phyloP scores from a whole-genome alignment of 2,113 vertebrate genomes.

The Sula dactylatra region DNA sequence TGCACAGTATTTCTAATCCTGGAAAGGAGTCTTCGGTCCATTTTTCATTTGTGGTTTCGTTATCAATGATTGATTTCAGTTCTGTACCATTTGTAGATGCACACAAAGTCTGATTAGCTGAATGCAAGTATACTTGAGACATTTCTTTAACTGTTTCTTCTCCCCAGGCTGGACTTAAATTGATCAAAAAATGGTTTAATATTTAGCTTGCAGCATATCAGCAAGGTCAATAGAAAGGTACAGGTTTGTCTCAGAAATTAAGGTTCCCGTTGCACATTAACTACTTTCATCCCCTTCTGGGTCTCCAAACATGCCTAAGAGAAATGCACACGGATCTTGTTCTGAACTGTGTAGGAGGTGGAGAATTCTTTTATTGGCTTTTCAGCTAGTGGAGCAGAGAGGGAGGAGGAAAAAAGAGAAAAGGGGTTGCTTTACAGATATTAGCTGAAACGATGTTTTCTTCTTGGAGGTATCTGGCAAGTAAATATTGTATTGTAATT shows the following conservation, averaged over 20 bases:
- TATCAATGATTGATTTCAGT: conserved; percentile 49
- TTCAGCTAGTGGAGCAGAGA: conserved; percentile 52
- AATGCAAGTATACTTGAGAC: conserved; percentile 57
- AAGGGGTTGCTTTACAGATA: conserved; percentile 2
- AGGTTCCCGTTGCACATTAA: conserved; percentile 29
- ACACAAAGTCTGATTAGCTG: conserved; percentile 70
- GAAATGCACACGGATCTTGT: conserved; percentile 66
- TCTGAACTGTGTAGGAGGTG: conserved; percentile 75
- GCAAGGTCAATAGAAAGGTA: not conserved
- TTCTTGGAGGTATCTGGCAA: not conserved
- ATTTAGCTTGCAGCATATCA: conserved; percentile 27
- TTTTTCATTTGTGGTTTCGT: conserved; percentile 59
- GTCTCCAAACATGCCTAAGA: conserved; percentile 65
- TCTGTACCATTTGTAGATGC: conserved; percentile 64
- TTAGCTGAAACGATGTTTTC: conserved; percentile 12
- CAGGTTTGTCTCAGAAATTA: conserved; percentile 30
- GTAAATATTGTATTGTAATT: not conserved
- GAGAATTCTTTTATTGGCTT: conserved; percentile 70
- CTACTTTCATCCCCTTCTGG: conserved; percentile 58
- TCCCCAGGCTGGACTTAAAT: conserved; percentile 20
- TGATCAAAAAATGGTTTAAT: conserved; percentile 35
- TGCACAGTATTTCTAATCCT: conserved; percentile 75
- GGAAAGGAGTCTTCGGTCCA: conserved; percentile 65
- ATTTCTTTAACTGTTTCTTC: conserved; percentile 70
- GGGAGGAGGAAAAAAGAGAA: conserved; percentile 35